phyloP scores from a whole-genome alignment of 2,888 invertebrate genomes.

The Chymomyza fuscimana region DNA sequence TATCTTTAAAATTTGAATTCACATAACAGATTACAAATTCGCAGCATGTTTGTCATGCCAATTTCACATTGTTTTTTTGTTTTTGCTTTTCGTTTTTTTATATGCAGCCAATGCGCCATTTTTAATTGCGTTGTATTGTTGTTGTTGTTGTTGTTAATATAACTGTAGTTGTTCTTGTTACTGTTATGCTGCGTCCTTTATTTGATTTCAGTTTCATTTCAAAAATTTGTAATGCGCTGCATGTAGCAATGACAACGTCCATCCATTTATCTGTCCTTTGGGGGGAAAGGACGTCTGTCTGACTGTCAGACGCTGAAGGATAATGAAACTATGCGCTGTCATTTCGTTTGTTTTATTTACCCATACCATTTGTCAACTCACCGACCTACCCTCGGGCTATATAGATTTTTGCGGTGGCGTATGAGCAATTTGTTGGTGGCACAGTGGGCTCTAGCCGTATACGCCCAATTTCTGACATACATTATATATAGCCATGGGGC shows the following conservation, averaged over 20 bases:
- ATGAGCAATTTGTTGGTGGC: conserved; percentile 40
- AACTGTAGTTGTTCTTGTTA: conserved; percentile 52
- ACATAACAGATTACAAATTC: conserved; percentile 68
- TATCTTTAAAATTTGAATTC: conserved; percentile 56
- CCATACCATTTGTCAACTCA: conserved; percentile 14
- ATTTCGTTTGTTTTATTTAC: conserved; percentile 61
- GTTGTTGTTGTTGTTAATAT: conserved; percentile 40
- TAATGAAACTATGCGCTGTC: conserved; percentile 68
- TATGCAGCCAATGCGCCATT: conserved; percentile 47
- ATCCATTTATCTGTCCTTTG: conserved; percentile 15
- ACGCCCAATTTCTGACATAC: neutral
- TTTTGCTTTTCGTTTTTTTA: conserved; percentile 12
- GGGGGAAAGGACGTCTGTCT: neutral
- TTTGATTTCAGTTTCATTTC: conserved; percentile 71
- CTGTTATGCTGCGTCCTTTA: conserved; percentile 55
- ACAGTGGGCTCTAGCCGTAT: conserved; percentile 17
- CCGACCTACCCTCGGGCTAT: conserved; percentile 22
- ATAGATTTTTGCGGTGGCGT: conserved; percentile 56
- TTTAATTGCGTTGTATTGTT: conserved; percentile 68
- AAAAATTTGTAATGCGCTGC: conserved; percentile 68
- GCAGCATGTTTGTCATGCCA: conserved; percentile 70
- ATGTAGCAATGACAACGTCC: conserved; percentile 37
- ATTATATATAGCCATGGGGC: neutral
- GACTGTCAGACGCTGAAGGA: conserved; percentile 35
- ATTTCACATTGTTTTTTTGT: conserved; percentile 41